Evolutionary conservation across 2,113 vertebrate genomes (phyloP).

Genomic region (Dicerorhinus sumatrensis): DNA sequence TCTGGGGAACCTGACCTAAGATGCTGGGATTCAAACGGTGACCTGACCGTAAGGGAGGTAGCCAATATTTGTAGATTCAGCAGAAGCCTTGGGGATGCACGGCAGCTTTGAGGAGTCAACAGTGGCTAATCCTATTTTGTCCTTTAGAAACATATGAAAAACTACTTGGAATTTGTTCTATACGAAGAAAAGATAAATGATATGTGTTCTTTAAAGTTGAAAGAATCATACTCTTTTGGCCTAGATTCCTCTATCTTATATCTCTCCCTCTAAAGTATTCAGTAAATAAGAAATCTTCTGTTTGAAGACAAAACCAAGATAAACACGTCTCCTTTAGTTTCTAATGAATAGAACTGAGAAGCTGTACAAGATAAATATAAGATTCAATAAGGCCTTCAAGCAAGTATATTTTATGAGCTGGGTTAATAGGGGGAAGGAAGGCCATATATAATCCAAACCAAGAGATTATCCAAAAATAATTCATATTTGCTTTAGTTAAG

Average conservation of each 20-base stretch:
- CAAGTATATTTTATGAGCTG: constrained; percentile 59
- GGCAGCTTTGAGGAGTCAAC: background rate
- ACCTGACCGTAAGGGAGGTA: background rate
- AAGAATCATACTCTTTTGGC: background rate
- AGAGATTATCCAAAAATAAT: constrained; percentile 54
- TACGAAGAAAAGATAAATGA: constrained; percentile 20
- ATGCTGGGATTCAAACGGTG: background rate
- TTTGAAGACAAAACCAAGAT: constrained; percentile 59
- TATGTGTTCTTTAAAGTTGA: background rate
- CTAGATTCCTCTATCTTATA: background rate
- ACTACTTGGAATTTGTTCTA: background rate
- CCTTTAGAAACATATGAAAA: background rate
- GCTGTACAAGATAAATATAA: constrained; percentile 48
- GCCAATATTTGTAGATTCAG: background rate
- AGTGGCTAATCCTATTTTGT: background rate
- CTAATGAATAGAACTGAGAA: constrained; percentile 62
- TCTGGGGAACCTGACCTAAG: background rate
- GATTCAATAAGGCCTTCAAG: constrained; percentile 50
- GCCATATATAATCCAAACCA: constrained; percentile 16
- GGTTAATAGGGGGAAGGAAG: constrained; percentile 26
- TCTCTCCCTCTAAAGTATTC: background rate
- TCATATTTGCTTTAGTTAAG: constrained; percentile 57
- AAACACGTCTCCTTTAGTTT: constrained; percentile 54
- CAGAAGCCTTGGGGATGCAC: background rate
- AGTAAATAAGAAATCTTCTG: constrained; percentile 23